phyloP scores from a whole-genome alignment of 1,140 invertebrate species.

The Drosophila trapezifrons region DNA sequence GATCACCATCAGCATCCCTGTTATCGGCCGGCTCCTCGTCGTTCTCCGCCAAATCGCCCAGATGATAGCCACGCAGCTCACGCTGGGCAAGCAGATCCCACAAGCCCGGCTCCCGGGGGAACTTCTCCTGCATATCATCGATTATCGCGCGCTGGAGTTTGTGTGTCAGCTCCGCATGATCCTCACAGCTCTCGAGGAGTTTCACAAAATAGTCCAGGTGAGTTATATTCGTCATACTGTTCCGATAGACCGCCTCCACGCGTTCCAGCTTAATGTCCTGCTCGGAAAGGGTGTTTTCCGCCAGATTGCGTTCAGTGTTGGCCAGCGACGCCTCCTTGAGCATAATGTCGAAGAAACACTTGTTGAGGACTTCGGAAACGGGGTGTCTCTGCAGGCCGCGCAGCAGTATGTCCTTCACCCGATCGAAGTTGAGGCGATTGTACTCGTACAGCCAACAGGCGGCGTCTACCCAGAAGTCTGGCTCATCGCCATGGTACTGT shows the following conservation, averaged over 20 bases:
- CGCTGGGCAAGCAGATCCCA: constrained; percentile 78
- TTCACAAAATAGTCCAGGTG: constrained; percentile 68
- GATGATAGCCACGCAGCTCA: constrained; percentile 66
- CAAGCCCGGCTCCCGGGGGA: constrained; percentile 58
- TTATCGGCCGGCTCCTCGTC: constrained; percentile 18
- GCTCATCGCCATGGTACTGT: constrained; percentile 71
- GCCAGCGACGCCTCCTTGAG: constrained; percentile 61
- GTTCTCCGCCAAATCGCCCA: constrained; percentile 59
- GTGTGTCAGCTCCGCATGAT: constrained; percentile 58
- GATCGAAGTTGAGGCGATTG: constrained; percentile 57
- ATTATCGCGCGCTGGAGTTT: constrained; percentile 67
- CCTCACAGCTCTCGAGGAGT: constrained; percentile 64
- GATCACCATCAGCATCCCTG: constrained; percentile 3
- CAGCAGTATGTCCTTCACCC: constrained; percentile 67
- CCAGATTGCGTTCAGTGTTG: constrained; percentile 39
- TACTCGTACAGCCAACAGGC: constrained; percentile 74
- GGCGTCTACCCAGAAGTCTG: constrained; percentile 66
- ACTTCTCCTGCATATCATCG: constrained; percentile 69
- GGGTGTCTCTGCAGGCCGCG: constrained; percentile 76
- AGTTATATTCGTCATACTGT: constrained; percentile 66
- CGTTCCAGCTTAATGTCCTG: constrained; percentile 69
- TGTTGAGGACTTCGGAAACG: constrained; percentile 55
- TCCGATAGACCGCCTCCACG: constrained; percentile 67
- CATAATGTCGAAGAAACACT: constrained; percentile 73
- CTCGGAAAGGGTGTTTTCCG: constrained; percentile 61